Base-by-base conservation (phyloP, 1,140 invertebrate species). In the Oscheius sp. region DNA sequence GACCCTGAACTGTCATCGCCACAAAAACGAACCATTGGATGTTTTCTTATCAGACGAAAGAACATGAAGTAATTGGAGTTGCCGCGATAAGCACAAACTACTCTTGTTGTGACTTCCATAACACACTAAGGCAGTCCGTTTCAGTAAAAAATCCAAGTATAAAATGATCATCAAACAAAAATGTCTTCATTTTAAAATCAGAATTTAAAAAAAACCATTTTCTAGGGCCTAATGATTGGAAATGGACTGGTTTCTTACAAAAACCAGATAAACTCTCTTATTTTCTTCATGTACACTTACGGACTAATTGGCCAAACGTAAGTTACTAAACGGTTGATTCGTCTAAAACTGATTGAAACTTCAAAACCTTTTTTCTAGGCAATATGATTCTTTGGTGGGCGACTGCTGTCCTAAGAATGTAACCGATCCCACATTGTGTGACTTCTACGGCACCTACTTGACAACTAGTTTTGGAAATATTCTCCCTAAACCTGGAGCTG, bases 211-310 rank as follows among this genome's bases (percentile, higher is more conserved):
- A 34, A 10, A 29, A 63, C 10, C 7, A 63, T 63, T 63, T 63
- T 32, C 1, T n/a, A 63, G 65, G 65, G 71, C 26, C 49, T 76
- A 1, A 62, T 46, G n/a, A 70, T 76, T 67, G 74, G 74, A 75
- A 76, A 76, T 58, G 74, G 74, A 58, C 64, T 58, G 23, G 15
- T 55, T 4, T 55, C 49, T 23, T 7, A 4, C 23, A 62, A 59
- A 23, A 58, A 61, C 13, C 73, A 74, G 49, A 67, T 65, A 1
- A 74, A 74, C 58, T 69, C 65, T 36, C 55, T 61, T 13, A 74
- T 74, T 31, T 68, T 62, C 65, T 67, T 62, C 26, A 35, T 55
- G 3, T 74, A 74, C 67, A 62, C 65, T 20, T 68, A 68, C 36
- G 73, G 73, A 29, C 36, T 74, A 15, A 62, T 74, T n/a, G 64